These are phyloP conservation scores for Antechinus stuartii DNA, from an alignment of 2,113 vertebrate genomes.

Conservation along the genomic window DNA sequence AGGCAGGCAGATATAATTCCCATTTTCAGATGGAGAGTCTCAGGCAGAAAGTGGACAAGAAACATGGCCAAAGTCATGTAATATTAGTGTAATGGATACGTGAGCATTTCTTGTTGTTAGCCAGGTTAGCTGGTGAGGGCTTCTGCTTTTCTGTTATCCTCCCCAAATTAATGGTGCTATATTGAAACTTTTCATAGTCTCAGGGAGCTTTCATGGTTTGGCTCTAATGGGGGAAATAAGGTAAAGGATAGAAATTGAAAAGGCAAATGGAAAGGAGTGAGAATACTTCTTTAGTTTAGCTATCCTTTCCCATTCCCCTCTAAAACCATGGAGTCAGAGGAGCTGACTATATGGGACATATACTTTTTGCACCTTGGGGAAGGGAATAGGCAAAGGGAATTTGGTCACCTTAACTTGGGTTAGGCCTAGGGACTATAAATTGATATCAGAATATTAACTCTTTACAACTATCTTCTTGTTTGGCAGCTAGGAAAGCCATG, in stretches of 20 bases:
- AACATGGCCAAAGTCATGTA: background rate
- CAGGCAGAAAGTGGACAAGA: background rate
- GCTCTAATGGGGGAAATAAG: background rate
- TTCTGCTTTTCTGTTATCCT: background rate
- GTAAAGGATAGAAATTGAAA: background rate
- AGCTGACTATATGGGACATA: background rate
- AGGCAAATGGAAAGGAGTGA: background rate
- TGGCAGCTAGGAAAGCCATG: background rate
- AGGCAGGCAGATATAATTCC: background rate
- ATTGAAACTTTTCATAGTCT: background rate
- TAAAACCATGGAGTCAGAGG: background rate
- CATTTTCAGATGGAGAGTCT: background rate
- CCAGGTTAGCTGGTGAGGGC: background rate
- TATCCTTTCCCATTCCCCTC: background rate
- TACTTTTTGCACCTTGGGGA: background rate
- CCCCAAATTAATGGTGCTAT: background rate
- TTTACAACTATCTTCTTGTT: background rate
- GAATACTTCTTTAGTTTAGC: background rate
- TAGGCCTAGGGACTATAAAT: background rate
- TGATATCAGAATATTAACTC: background rate
- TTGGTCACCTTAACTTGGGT: background rate
- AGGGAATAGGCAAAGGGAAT: background rate
- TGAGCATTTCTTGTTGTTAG: background rate
- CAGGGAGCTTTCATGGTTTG: background rate
- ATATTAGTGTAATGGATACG: background rate